phyloP scores from a whole-genome alignment of 2,888 invertebrate species.

The Dryocosmus kuriphilus region DNA sequence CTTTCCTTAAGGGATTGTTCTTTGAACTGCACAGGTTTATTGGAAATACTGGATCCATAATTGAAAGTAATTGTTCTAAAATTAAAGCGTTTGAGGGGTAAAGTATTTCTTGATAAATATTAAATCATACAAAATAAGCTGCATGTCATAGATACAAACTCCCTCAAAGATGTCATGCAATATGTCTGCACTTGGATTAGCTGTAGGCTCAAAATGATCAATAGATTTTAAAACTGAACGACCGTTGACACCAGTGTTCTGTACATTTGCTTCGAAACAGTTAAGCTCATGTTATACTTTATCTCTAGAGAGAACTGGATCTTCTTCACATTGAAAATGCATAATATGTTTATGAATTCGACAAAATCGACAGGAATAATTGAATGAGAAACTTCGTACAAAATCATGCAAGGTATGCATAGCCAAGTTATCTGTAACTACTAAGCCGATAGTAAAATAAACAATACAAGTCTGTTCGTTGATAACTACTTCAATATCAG shows the following conservation, averaged over 20 bases:
- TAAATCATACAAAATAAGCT: neutral
- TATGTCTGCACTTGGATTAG: neutral
- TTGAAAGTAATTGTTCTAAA: neutral
- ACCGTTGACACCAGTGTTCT: neutral
- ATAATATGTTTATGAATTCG: neutral
- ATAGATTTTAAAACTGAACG: neutral
- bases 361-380: neutral
- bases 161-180: neutral
- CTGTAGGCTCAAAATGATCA: neutral
- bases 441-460: neutral
- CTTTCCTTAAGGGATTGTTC: neutral
- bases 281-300: neutral
- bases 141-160: neutral
- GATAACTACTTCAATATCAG: neutral
- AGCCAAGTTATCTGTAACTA: neutral
- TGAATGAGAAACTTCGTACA: neutral
- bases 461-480: neutral
- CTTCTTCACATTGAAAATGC: neutral
- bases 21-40: conserved; percentile 3
- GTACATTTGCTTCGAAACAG: neutral
- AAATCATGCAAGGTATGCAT: neutral
- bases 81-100: neutral
- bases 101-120: neutral
- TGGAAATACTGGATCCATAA: too few relatives aligned
- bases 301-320: neutral